Evolutionary conservation across 2,113 vertebrate species (phyloP).

Genomic region (Brachirus orientalis): DNA sequence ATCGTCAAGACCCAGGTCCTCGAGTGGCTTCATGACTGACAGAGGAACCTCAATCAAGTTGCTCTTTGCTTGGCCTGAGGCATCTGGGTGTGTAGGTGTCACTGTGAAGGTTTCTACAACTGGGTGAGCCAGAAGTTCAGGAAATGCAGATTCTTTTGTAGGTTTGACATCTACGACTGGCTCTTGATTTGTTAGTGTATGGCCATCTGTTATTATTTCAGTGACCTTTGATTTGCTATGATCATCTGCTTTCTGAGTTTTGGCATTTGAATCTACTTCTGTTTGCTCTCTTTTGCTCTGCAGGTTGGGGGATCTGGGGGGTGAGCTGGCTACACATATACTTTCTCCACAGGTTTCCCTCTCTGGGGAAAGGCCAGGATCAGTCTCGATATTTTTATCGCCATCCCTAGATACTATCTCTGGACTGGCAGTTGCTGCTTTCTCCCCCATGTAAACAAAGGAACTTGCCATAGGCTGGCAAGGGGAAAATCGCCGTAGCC

Average conservation of each 20-base stretch:
- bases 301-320: conserved; percentile 45
- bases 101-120: conserved; percentile 87
- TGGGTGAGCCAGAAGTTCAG: conserved; percentile 89
- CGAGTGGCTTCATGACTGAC: conserved; percentile 87
- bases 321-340: conserved; percentile 27
- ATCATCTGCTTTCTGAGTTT: conserved; percentile 27
- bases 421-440: conserved; percentile 58
- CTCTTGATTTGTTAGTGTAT: conserved; percentile 32
- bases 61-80: conserved; percentile 77
- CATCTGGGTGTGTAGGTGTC: conserved; percentile 81
- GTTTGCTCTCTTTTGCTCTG: conserved; percentile 31
- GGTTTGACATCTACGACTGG: conserved; percentile 74
- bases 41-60: conserved; percentile 94
- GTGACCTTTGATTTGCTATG: background rate
- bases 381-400: conserved; percentile 65
- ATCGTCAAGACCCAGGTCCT: conserved; percentile 82
- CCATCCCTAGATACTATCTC: conserved; percentile 69
- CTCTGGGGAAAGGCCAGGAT: conserved; percentile 76
- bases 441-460: conserved; percentile 92
- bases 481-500: conserved; percentile 92
- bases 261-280: conserved; percentile 22
- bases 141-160: conserved; percentile 84
- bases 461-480: conserved; percentile 89
- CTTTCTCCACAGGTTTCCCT: conserved; percentile 22
- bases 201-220: conserved; percentile 9